These are phyloP conservation scores for Tyrannus savana DNA, from an alignment of 2,113 vertebrate genomes.

Conservation along the genomic window DNA sequence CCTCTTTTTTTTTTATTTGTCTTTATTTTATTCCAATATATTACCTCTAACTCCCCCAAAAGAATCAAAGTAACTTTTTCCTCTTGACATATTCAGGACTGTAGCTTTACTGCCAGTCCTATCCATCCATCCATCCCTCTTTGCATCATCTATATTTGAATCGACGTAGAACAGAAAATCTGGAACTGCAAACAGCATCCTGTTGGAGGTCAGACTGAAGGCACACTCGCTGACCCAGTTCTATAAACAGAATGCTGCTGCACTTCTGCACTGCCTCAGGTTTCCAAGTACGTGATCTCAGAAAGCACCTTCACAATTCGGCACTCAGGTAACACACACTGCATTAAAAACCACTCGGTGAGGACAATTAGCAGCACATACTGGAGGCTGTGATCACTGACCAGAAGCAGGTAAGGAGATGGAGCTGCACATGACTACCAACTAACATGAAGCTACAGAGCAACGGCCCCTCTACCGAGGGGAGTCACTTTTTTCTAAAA, in stretches of 20 bases:
- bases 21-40: not conserved
- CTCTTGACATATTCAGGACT: not conserved
- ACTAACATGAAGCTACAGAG: not conserved
- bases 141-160: not conserved
- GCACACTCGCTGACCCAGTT: not conserved
- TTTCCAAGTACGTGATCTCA: not conserved
- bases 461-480: not conserved
- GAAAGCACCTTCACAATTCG: not conserved
- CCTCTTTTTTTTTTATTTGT: not conserved
- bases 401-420: not conserved
- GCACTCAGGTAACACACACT: not conserved
- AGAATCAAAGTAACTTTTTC: not conserved
- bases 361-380: not conserved
- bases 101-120: not conserved
- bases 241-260: constrained; percentile 22
- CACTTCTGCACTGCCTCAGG: not conserved
- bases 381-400: not conserved
- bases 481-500: not conserved
- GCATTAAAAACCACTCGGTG: not conserved
- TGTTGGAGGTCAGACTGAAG: not conserved
- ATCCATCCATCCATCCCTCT: not conserved
- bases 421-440: not conserved
- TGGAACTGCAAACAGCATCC: not conserved
- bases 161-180: not conserved
- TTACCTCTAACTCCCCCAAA: not conserved